These are phyloP conservation scores for Lithobates sylvaticus DNA, from an alignment of 2,797 vertebrate species.

Conservation along the genomic window DNA sequence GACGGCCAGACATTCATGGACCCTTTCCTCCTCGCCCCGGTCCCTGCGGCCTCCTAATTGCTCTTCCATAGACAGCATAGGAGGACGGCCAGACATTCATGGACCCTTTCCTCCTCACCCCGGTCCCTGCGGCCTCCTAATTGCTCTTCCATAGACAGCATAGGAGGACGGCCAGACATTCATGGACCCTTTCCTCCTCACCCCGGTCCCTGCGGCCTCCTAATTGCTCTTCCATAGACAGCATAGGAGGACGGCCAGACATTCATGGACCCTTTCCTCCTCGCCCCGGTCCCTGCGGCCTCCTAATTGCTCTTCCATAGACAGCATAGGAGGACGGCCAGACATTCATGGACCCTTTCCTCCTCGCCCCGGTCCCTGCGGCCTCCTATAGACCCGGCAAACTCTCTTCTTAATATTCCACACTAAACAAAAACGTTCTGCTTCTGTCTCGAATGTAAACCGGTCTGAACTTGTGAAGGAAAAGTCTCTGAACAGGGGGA, in stretches of 20 bases:
- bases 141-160: constrained; percentile 28
- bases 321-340: background rate
- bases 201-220: constrained; percentile 6
- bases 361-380: constrained; percentile 6
- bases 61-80: constrained; percentile 14
- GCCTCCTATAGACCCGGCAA: constrained; percentile 3
- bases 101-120: constrained; percentile 34
- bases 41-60: too few relatives aligned
- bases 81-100: constrained; percentile 8
- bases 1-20: constrained; percentile 17
- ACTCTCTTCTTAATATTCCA: background rate
- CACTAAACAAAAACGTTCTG: too few relatives aligned
- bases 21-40: constrained; percentile 31
- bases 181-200: constrained; percentile 40
- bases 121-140: too few relatives aligned
- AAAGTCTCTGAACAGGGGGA: too few relatives aligned
- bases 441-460: too few relatives aligned
- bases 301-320: constrained; percentile 29
- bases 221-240: constrained; percentile 32
- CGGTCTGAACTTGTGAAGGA: too few relatives aligned
- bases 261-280: constrained; percentile 47
- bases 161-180: background rate
- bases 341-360: constrained; percentile 45
- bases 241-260: background rate
- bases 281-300: constrained; percentile 3